Evolutionary conservation across 1,140 invertebrate species (phyloP), one percentile per base, ranked within the genome.

Genomic region (Caenorhabditis latens): DNA sequence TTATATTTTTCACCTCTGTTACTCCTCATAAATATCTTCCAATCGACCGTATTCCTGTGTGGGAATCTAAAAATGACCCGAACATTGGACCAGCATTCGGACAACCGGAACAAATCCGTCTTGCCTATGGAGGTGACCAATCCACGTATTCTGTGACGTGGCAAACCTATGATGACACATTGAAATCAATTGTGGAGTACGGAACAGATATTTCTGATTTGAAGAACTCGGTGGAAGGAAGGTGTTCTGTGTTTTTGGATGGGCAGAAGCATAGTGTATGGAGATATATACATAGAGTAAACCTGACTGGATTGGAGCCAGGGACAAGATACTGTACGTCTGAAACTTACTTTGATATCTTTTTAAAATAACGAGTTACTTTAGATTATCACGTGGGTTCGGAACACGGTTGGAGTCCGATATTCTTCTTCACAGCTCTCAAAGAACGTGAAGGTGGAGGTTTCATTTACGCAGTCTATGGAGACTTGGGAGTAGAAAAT

Each of bases 401-500:
- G 57, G 55, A 87, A 21, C 90, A 88, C 53, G 93, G 93, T 9
- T 94, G 93, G 93, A 94, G 93, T 88, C 89, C 91, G 14, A 86
- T 94, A 0, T 94, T 90, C 86, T 91, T 87, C 50, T 94, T 94
- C 89, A 91, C 87, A 19, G 89, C 92, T 2, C 89, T 92, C 32
- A 88, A 91, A 84, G 85, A 87, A 53, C 92, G 93, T 7, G 88
- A 89, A 0, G 87, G 93, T 67, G 94, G 94, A 91, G 93, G 92
- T 32, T 94, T 93, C 42, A 90, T 90, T 79, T 90, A 94, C 84
- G 94, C 93, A 7, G 88, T 95, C 40, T 94, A 92, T 91, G 94
- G 94, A n/a, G 94, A 95, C 90, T 92, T 95, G 92, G 94, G 94
- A 16, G 94, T 93, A 88, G 89, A 89, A n/a, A 95, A 94, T 91